Base-by-base conservation (phyloP, 2,888 invertebrate genomes). In the Kuschelorhynchus macadamiae region DNA sequence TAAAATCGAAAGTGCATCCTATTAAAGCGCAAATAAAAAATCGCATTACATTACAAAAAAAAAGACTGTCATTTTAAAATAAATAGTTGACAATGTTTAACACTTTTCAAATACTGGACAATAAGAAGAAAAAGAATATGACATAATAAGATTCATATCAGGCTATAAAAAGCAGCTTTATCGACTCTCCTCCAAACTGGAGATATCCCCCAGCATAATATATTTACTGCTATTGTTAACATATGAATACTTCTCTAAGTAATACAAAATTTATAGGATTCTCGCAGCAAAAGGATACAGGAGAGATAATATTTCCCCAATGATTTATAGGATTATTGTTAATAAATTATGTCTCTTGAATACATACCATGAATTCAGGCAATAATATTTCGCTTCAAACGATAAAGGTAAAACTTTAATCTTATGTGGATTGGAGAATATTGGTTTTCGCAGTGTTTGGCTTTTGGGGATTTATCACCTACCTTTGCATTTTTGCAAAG, bases 191-290 rank as follows among this genome's bases (percentile, higher is more conserved):
- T 36, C 36, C n/a, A 11, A 36, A 36, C 36, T 36, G 5, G 36
- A 53, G 53, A n/a, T 41, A 36, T 60, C 47, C 30, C 47, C 53
- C 20, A n/a, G 53, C 59, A 66, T 36, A 67, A 67, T 67, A 56
- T 61, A 62, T 67, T 60, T 62, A 67, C 44, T 55, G 67, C 56
- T 53, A 61, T 67, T 67, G 67, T 67, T 63, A 67, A 60, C 65
- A 60, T 66, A 32, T 61, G 67, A 61, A 60, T 56, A 61, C 67
- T 61, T 61, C 55, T 53, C 42, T 42, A 42, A 42, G 42, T 42
- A 42, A 42, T 17, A 42, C 16, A 42, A 42, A 42, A 42, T 42
- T 42, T 42, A 42, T 42, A 42, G 42, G 42, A 42, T 12, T 42
- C 14, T 9, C 42, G 16, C n/a, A 42, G 16, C 16, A 42, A 42